Evolutionary conservation across 1,140 invertebrate species (phyloP).

Genomic region (Batillaria attramentaria): DNA sequence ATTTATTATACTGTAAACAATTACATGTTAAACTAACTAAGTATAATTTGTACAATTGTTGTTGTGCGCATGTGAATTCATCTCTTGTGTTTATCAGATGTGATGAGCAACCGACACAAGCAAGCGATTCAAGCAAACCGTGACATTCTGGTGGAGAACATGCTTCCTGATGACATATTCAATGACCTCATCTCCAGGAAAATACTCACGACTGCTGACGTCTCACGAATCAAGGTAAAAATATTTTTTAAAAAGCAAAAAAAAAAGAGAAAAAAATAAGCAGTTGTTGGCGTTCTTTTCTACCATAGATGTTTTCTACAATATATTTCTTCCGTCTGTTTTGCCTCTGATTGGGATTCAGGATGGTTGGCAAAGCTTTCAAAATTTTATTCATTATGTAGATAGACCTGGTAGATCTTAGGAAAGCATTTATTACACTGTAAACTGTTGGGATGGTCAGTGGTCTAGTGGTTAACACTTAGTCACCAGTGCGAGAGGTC

Average conservation of each 20-base stretch:
- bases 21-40: slow-evolving; percentile 6
- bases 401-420: no score
- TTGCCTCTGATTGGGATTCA: no score
- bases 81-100: slow-evolving; percentile 40
- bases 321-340: not conserved
- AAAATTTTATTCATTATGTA: no score
- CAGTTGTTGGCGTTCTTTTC: not conserved
- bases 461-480: no score
- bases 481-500: no score
- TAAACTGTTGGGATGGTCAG: no score
- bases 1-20: not conserved
- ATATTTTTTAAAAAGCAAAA: not conserved
- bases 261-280: not conserved
- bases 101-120: slow-evolving; percentile 58
- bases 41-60: not conserved
- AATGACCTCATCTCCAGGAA: slow-evolving; percentile 56
- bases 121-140: slow-evolving; percentile 49
- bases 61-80: not conserved
- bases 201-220: slow-evolving; percentile 52
- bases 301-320: no score
- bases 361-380: no score
- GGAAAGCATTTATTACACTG: not conserved
- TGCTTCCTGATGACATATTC: slow-evolving; percentile 61
- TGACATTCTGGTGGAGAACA: slow-evolving; percentile 57
- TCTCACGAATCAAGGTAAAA: slow-evolving; percentile 49